A percentile compares a stretch with the other conserved stretches of the same genome.
Evolutionary conservation across 2,797 vertebrate genomes (phyloP).

Genomic region (Menidia menidia): DNA sequence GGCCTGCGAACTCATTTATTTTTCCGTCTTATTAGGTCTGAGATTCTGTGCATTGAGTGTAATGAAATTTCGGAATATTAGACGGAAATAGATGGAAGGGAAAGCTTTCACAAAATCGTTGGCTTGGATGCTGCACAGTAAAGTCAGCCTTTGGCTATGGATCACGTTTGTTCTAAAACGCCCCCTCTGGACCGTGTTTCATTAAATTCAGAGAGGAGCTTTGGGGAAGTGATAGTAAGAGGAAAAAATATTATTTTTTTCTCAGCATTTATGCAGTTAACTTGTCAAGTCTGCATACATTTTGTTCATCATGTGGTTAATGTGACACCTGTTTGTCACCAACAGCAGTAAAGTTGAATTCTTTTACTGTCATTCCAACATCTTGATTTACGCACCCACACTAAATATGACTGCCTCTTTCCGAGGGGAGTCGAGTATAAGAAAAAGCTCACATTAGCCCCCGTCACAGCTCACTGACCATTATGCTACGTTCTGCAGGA

Average conservation of each 20-base stretch:
- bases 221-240: constrained; percentile 31
- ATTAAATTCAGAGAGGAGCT: constrained; percentile 56
- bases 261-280: neutral
- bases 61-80: constrained; percentile 60
- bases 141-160: constrained; percentile 56
- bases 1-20: constrained; percentile 29
- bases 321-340: constrained; percentile 39
- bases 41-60: constrained; percentile 29
- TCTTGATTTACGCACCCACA: constrained; percentile 59
- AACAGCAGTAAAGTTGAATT: constrained; percentile 33
- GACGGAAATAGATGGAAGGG: constrained; percentile 43
- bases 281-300: constrained; percentile 1
- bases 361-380: constrained; percentile 51
- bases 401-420: constrained; percentile 55
- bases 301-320: neutral
- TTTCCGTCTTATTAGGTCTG: constrained; percentile 22
- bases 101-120: constrained; percentile 36
- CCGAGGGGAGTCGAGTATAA: constrained; percentile 60
- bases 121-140: constrained; percentile 39
- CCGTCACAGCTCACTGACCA: constrained; percentile 65
- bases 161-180: constrained; percentile 59
- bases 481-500: constrained; percentile 50
- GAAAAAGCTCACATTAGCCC: constrained; percentile 69
- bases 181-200: constrained; percentile 48
- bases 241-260: constrained; percentile 20